Conservation (phyloP, 2,888 invertebrate genomes). For the Lampropteryx suffumata region DNA sequence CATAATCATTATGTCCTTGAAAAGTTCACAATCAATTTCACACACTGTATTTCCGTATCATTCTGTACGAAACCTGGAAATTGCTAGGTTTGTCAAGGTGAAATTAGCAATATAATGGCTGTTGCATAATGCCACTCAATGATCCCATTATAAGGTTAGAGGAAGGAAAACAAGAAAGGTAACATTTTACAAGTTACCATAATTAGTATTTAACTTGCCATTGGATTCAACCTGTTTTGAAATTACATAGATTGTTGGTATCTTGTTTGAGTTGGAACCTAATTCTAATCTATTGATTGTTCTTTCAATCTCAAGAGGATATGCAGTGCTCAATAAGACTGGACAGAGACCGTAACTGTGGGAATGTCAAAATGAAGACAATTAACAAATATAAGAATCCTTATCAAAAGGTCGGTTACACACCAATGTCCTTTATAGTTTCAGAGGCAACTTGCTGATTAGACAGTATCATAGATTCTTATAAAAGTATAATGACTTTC, state of each 20-base stretch:
- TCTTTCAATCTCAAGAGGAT: slow-evolving; percentile 73
- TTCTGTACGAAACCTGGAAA: slow-evolving; percentile 8
- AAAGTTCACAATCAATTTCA: background rate
- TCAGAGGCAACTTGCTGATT: slow-evolving; percentile 57
- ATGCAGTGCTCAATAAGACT: slow-evolving; percentile 78
- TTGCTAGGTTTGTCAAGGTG: slow-evolving; percentile 8
- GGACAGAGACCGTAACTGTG: slow-evolving; percentile 70
- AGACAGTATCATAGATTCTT: too few relatives aligned
- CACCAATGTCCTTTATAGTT: slow-evolving; percentile 37
- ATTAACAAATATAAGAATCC: slow-evolving; percentile 74
- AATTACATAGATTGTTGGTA: background rate
- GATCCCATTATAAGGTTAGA: slow-evolving; percentile 14
- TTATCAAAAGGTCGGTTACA: slow-evolving; percentile 73
- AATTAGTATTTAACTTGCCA: slow-evolving; percentile 17
- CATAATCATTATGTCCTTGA: slow-evolving; percentile 5
- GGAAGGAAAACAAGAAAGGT: slow-evolving; percentile 29
- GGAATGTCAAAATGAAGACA: slow-evolving; percentile 75
- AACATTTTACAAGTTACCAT: slow-evolving; percentile 21
- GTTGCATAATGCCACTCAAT: slow-evolving; percentile 16
- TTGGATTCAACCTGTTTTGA: slow-evolving; percentile 22
- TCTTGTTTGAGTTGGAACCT: slow-evolving; percentile 9
- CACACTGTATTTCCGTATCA: slow-evolving; percentile 10
- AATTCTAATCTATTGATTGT: slow-evolving; percentile 47
- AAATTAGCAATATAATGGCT: slow-evolving; percentile 14
- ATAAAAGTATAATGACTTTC: background rate